These are phyloP conservation scores for Ptycholaimellus sp. DNA, from an alignment of 2,888 invertebrate species.

Conservation along the genomic window DNA sequence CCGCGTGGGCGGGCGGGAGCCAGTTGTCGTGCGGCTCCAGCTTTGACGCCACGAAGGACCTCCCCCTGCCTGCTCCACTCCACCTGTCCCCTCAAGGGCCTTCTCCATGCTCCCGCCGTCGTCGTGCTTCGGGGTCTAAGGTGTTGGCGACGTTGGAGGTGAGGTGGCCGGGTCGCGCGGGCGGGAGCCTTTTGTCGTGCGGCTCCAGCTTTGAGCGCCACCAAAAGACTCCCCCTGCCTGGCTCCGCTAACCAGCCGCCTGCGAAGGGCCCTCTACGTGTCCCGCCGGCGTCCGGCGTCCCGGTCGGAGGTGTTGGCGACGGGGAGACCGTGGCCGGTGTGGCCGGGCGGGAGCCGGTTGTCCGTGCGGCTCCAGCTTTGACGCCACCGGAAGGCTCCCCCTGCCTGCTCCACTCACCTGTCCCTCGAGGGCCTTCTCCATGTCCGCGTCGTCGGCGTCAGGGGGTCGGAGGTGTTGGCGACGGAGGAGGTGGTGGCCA, in stretches of 20 bases:
- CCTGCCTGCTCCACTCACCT: slow-evolving; percentile 43
- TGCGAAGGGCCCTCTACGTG: no score
- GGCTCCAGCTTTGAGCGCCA: slow-evolving; percentile 98
- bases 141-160: background rate
- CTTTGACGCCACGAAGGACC: slow-evolving; percentile 91
- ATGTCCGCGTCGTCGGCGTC: slow-evolving; percentile 2
- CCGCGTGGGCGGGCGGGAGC: slow-evolving; percentile 71
- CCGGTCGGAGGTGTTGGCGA: no score
- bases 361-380: slow-evolving; percentile 94
- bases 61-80: no score
- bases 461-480: background rate
- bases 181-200: slow-evolving; percentile 92
- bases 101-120: no score
- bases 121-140: no score
- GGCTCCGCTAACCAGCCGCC: no score
- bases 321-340: slow-evolving; percentile 20
- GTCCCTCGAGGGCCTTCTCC: background rate
- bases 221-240: no score
- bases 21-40: slow-evolving; percentile 97
- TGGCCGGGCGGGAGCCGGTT: slow-evolving; percentile 97
- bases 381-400: slow-evolving; percentile 90
- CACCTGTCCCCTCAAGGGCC: no score
- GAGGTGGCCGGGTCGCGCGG: slow-evolving; percentile 47
- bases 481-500: slow-evolving; percentile 4
- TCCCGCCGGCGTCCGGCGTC: no score